Base-by-base conservation (phyloP, 2,113 vertebrate genomes). In the Zosterops hypoxanthus region DNA sequence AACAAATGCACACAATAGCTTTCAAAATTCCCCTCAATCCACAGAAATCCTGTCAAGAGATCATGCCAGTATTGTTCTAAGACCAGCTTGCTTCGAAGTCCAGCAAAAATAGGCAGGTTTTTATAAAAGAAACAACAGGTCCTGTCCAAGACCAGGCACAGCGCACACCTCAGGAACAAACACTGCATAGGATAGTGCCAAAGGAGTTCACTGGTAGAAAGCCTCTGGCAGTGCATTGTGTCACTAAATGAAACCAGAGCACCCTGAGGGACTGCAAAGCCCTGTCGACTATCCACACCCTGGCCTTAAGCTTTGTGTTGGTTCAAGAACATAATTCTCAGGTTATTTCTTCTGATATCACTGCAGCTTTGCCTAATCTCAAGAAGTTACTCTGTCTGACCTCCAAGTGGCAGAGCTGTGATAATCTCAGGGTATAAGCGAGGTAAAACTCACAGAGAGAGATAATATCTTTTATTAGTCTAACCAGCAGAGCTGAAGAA, bases 381-480 rank as follows among this genome's bases (percentile, higher is more conserved):
- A 61, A 31, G 60, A 82, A 84, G 66, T 85, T 87, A 56, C 29
- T 72, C 57, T 39, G 14, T 47, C 53, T 69, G 77, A 92, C 63
- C 66, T 91, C 78, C 46, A 77, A 95, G 78, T 21, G 34, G 57
- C 84, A 82, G 50, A 56, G 41, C 75, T n/a, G 5, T 57, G 79
- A 88, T 90, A 93, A 92, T 73, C 66, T 80, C 80, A 75, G 81
- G 42, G 75, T 75, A 84, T 39, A 86, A 92, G 36, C 0, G 5
- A 65, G 59, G 71, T 49, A 82, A 92, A 90, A 71, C 71, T 90
- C 63, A 26, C 0, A 53, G 65, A 41, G 47, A 59, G 53, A 90
- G 75, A 92, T 59, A 95, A 19, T 41, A 82, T 85, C 82, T 88
- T 91, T 72, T 82, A 77, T 92, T 86, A 92, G 88, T 86, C 50